Base-by-base conservation (phyloP, 2,113 vertebrate genomes). In the Festucalex cinctus region DNA sequence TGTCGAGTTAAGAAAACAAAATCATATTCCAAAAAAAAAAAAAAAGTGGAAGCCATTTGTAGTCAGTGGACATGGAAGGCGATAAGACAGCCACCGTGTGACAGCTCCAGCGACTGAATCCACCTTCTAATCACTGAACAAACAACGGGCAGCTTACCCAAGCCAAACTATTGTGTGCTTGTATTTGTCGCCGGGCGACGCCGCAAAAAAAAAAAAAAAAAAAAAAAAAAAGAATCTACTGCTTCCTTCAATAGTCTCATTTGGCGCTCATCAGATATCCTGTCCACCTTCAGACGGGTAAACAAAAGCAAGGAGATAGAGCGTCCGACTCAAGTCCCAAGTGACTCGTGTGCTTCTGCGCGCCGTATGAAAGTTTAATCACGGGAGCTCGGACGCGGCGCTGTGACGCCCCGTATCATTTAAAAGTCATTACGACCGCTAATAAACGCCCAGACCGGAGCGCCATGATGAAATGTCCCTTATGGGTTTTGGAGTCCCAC, bases 391-490 rank as follows among this genome's bases (percentile, higher is more conserved):
- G 83, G 84, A 83, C 77, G 78, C 89, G 83, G 79, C 75, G 83
- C 88, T 81, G 65, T 75, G 77, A 73, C 78, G 79, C 76, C 78
- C 88, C 86, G 24, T 57, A 91, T 91, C 85, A 88, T 90, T 86
- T 88, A 88, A 84, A 81, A 86, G 84, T 89, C 83, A 89, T 91
- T 90, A 90, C 74, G 80, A 81, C 71, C 83, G 83, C 81, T 87
- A 91, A 90, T 87, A 89, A 87, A 56, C 24, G 13, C 26, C 16
- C 1, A 6, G 26, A 6, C 26, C 24, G 3, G 14, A 28, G 22
- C 3, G 54, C 26, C 26, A 13, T 2, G 26, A 87, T 80, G 74
- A 88, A 83, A 88, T 68, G 78, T 75, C 70, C 69, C 71, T 77
- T 65, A 1, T 84, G 69, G 73, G 84, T 78, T 70, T 1, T 12